Conservation (phyloP, 2,888 invertebrate genomes). For the Ceramica pisi region DNA sequence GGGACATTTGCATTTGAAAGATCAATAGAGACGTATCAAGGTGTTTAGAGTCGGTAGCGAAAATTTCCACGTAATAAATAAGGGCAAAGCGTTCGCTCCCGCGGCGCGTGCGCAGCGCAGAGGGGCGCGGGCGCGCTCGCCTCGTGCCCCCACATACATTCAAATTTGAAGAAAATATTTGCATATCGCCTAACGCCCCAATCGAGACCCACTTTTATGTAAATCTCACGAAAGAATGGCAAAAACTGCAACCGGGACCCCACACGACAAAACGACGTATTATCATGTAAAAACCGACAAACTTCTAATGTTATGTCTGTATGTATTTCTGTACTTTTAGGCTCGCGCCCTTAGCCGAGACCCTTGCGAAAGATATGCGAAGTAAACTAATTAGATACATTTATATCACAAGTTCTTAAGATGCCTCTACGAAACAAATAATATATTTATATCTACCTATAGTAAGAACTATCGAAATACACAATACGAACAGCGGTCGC, state of each 20-base stretch:
- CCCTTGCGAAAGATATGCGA: conserved; percentile 80
- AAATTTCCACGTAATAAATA: conserved; percentile 83
- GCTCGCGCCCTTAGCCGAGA: conserved; percentile 74
- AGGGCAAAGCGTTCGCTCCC: conserved; percentile 79
- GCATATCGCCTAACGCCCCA: conserved; percentile 90
- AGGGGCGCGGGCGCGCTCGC: conserved; percentile 70
- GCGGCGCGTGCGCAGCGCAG: conserved; percentile 82
- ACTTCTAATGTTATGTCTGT: conserved; percentile 88
- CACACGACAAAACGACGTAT: conserved; percentile 82
- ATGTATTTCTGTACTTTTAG: conserved; percentile 85
- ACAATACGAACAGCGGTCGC: conserved; percentile 81
- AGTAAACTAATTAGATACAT: conserved; percentile 87
- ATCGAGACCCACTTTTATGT: conserved; percentile 86
- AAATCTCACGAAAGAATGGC: conserved; percentile 84
- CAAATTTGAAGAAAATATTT: conserved; percentile 88
- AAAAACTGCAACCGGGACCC: conserved; percentile 87
- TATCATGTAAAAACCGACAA: conserved; percentile 85
- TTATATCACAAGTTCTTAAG: conserved; percentile 90
- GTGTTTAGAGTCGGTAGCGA: conserved; percentile 77
- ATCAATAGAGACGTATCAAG: conserved; percentile 80
- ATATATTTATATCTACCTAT: conserved; percentile 87
- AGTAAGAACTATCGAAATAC: conserved; percentile 81
- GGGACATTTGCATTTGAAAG: conserved; percentile 87
- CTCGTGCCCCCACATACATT: conserved; percentile 79
- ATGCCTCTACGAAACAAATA: conserved; percentile 90